Percentiles rank a stretch among this genome's conserved stretches.
phyloP scores from a whole-genome alignment of 2,113 vertebrate species.

The Psilopsiagon aurifrons region DNA sequence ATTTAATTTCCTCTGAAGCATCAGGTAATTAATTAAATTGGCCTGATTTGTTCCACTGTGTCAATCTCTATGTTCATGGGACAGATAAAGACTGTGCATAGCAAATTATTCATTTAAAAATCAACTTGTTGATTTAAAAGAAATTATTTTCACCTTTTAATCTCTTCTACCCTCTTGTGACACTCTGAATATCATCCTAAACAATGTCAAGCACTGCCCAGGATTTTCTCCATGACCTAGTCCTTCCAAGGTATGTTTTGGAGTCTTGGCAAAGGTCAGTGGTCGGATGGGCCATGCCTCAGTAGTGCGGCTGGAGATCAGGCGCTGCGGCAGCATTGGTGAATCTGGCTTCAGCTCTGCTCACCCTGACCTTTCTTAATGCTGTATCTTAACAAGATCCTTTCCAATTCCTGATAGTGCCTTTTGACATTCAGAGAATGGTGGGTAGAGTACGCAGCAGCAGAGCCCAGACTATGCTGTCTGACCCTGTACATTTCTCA shows the following conservation, averaged over 20 bases:
- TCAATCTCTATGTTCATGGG: neutral
- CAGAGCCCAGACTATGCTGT: neutral
- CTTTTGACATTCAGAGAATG: neutral
- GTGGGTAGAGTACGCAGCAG: neutral
- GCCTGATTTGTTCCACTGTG: constrained; percentile 10
- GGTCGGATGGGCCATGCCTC: rapidly evolving
- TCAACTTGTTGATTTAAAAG: neutral
- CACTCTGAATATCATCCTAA: neutral
- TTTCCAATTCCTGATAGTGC: neutral
- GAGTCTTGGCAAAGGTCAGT: neutral
- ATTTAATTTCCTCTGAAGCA: neutral
- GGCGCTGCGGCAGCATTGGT: rapidly evolving
- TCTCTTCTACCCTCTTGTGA: neutral
- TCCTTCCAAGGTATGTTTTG: rapidly evolving
- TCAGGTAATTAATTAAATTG: neutral
- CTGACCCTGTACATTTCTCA: neutral
- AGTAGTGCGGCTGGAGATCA: neutral
- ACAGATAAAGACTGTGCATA: neutral
- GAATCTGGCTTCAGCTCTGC: neutral
- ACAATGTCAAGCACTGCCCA: neutral
- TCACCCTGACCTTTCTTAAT: neutral
- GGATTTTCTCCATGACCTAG: neutral
- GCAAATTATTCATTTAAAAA: neutral
- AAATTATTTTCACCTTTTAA: neutral
- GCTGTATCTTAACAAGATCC: neutral